Evolutionary conservation across 2,797 vertebrate genomes (phyloP), one percentile per base, ranked within the genome.

Genomic region (Cryptoprocta ferox): DNA sequence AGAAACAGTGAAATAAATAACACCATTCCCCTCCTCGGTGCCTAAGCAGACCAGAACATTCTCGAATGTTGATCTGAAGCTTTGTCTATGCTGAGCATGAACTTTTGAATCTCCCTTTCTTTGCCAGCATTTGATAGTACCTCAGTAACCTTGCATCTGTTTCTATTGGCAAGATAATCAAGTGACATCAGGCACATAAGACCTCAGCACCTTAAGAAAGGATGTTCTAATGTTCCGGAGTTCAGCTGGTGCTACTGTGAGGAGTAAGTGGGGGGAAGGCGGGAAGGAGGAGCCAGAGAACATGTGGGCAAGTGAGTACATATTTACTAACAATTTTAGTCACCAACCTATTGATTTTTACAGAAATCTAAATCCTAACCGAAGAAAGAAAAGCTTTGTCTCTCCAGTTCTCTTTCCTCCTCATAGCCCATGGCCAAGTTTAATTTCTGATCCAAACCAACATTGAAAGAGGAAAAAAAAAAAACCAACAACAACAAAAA

Each of bases 1-100:
- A 35, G 65, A 11, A 37, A 75, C 39, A 26, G 66, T 21, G 87
- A 94, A 78, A 88, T 70, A 81, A 97, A 98, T 79, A 61, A 70
- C 76, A 88, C 59, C 19, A 71, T 68, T 65, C 0, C 86, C 35
- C 2, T 7, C 37, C 89, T 86, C 45, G 73, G 68, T n/a, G 78
- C 26, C 19, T 84, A 65, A 94, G 81, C 42, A 78, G 45, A 73
- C 83, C 26, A n/a, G 93, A 75, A 63, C 4, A 0, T 97, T 98
- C 42, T 87, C 80, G 86, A 97, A 82, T 82, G 90, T 93, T 92
- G 59, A 45, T 80, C 42, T 21, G 80, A 75, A 82, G 70, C 50
- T 95, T 76, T 56, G 53, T 94, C 88, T 63, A 24, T 81, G 66
- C 79, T 97, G 96, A 95, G 88, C 53, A 85, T 45, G 76, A 96